Percentiles rank a stretch among this genome's conserved stretches.
These are phyloP conservation scores for Chymomyza caudatula DNA, from an alignment of 2,888 invertebrate species.

Conservation along the genomic window DNA sequence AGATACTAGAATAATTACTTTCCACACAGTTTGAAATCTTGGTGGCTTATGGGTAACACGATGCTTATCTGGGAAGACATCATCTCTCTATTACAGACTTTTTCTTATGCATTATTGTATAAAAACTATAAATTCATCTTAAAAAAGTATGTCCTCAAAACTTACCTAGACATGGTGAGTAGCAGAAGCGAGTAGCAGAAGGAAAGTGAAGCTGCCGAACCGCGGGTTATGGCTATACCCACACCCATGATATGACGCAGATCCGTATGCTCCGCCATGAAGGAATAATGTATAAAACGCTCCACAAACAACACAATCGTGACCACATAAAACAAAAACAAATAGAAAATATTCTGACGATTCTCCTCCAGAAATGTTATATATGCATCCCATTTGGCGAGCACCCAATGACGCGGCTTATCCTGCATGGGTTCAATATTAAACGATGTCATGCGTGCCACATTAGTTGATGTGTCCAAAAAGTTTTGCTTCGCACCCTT, in stretches of 20 bases:
- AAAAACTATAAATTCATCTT: no score
- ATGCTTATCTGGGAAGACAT: background rate
- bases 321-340: conserved; percentile 96
- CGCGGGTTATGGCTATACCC: conserved; percentile 95
- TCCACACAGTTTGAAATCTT: no score
- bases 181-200: conserved; percentile 95
- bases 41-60: no score
- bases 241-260: conserved; percentile 97
- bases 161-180: conserved; percentile 89
- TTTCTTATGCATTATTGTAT: no score
- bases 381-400: conserved; percentile 90
- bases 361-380: conserved; percentile 97
- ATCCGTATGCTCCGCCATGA: conserved; percentile 97
- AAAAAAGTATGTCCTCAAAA: no score
- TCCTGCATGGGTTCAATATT: conserved; percentile 91
- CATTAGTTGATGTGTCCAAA: conserved; percentile 94
- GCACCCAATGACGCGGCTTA: conserved; percentile 84
- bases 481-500: conserved; percentile 97
- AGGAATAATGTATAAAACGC: conserved; percentile 96
- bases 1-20: no score
- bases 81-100: no score
- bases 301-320: conserved; percentile 96
- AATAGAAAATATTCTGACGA: conserved; percentile 95
- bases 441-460: conserved; percentile 96
- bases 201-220: conserved; percentile 95